Base-by-base conservation (phyloP, 2,888 invertebrate species). In the Aporophyla nigra region DNA sequence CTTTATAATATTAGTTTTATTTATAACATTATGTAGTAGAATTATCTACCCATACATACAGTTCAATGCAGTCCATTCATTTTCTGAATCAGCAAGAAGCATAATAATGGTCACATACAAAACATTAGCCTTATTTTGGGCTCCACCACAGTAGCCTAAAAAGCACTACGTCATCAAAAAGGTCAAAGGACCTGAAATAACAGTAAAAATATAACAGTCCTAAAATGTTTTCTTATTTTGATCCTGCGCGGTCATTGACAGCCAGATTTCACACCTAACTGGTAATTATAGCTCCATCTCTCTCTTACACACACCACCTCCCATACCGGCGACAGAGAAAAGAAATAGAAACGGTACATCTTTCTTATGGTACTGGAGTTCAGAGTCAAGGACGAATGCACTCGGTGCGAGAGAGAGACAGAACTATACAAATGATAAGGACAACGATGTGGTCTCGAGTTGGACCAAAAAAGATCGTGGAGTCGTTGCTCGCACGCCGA, bases 231-330 rank as follows among this genome's bases (percentile, higher is more conserved):
- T 92, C 91, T 93, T 93, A 92, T 93, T 94, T 94, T 93, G 91
- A 93, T 95, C 95, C 95, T 94, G 92, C 88, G 79, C 93, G 96
- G 96, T 96, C 96, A 95, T 93, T 96, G 96, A 96, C 96, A 94
- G 95, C 86, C 91, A 90, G 91, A 92, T 91, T 92, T 94, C 89
- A 93, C 93, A 92, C 92, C 88, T 88, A 92, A 88, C 90, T 90
- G 91, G 90, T 93, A 93, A 93, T 93, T 91, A 85, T 89, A 92
- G 78, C 80, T 27, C 85, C 75, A 58, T 92, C 93, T 91, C 93
- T 74, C 63, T 94, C 92, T 51, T 74, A 85, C 92, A 46, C 71
- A 69, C 54, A 65, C 63, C 70, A 82, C 75, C 14, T 46, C 65
- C 43, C 53, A 49, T 69, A 78, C 21, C 71, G 49, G n/a, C 77